Percentiles rank a stretch among this genome's conserved stretches.
These are phyloP conservation scores for Rostratula benghalensis DNA, from an alignment of 2,113 vertebrate species.

Conservation along the genomic window DNA sequence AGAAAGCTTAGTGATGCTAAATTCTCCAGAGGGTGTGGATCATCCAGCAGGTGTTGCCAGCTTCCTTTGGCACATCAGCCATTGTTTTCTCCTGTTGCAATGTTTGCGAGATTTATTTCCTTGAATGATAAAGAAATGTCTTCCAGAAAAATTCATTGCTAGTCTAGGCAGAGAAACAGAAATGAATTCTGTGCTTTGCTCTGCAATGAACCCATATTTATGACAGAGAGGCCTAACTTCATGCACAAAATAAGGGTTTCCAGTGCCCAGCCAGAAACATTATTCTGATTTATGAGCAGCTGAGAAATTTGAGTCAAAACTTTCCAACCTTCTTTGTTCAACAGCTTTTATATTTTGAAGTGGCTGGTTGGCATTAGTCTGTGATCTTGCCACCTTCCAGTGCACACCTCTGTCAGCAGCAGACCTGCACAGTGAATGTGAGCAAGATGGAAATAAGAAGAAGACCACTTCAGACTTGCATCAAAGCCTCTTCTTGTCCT, in stretches of 20 bases:
- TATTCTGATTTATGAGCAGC: not conserved
- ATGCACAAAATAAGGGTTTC: constrained; percentile 6
- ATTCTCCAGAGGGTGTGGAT: not conserved
- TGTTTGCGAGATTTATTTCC: not conserved
- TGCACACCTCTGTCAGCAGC: not conserved
- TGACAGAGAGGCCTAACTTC: not conserved
- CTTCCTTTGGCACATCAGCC: not conserved
- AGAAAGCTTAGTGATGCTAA: not conserved
- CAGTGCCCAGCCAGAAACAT: not conserved
- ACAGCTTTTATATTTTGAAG: not conserved
- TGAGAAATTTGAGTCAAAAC: not conserved
- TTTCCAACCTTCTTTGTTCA: not conserved
- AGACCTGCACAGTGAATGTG: rapidly evolving
- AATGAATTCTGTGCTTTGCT: not conserved
- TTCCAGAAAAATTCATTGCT: not conserved
- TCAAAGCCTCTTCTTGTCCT: not conserved
- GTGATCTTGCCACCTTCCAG: not conserved
- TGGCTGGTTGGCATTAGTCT: not conserved
- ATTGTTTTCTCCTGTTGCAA: not conserved
- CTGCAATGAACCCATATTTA: not conserved
- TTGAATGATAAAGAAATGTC: not conserved
- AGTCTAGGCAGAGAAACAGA: not conserved
- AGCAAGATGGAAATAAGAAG: not conserved
- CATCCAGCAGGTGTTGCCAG: not conserved
- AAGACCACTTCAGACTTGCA: not conserved